phyloP scores from a whole-genome alignment of 1,140 invertebrate genomes.

The Tetramorium parvispinum region DNA sequence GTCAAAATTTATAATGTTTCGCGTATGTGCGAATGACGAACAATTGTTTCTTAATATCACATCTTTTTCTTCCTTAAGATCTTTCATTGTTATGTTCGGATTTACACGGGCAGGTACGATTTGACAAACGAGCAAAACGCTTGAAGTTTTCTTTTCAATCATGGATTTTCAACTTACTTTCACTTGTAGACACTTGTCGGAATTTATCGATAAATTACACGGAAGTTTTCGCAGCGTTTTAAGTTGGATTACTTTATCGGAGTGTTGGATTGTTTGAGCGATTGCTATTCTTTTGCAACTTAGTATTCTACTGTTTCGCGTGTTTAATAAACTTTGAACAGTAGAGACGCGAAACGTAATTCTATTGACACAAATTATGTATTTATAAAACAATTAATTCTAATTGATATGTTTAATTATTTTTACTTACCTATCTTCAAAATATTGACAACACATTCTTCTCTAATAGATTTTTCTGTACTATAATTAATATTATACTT shows the following conservation, averaged over 20 bases:
- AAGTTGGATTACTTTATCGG: constrained; percentile 46
- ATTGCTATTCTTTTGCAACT: constrained; percentile 29
- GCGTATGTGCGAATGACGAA: neutral
- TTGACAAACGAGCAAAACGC: constrained; percentile 35
- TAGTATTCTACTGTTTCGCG: neutral
- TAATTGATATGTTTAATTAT: neutral
- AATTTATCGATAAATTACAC: constrained; percentile 54
- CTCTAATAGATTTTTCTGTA: neutral
- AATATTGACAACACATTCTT: neutral
- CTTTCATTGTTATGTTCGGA: constrained; percentile 16
- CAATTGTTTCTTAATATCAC: neutral
- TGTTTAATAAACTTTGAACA: constrained; percentile 20
- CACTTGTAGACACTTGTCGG: constrained; percentile 23
- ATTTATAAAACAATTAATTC: neutral
- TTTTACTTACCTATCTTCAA: neutral
- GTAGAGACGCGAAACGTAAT: neutral
- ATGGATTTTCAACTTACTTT: constrained; percentile 30
- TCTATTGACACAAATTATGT: neutral
- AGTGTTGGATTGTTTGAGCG: constrained; percentile 38
- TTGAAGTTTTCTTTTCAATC: constrained; percentile 46
- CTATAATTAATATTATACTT: too few species aligned
- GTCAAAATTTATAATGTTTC: neutral
- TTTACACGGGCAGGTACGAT: neutral
- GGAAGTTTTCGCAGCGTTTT: constrained; percentile 29
- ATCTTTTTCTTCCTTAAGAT: neutral